phyloP scores from a whole-genome alignment of 2,888 invertebrate genomes.

The Drosophila mayaguana region DNA sequence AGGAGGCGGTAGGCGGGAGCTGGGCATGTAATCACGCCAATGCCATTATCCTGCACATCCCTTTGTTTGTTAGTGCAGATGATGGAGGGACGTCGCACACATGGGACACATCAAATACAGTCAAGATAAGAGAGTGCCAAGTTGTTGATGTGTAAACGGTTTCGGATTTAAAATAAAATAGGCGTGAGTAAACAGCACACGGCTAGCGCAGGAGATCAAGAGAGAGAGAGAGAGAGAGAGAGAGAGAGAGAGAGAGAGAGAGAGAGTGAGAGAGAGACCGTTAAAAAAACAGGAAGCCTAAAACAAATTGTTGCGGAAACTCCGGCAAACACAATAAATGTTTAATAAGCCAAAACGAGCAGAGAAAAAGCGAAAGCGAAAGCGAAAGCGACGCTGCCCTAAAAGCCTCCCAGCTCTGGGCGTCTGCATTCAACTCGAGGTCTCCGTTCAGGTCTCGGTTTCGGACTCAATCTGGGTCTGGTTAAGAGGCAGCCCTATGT shows the following conservation, averaged over 20 bases:
- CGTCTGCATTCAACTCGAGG: not conserved
- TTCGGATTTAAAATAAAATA: slow-evolving; percentile 66
- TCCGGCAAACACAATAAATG: slow-evolving; percentile 77
- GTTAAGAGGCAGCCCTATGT: slow-evolving; percentile 7
- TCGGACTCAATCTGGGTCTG: slow-evolving; percentile 8
- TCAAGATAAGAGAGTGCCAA: slow-evolving; percentile 66
- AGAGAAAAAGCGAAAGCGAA: slow-evolving; percentile 40
- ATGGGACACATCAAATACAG: slow-evolving; percentile 68
- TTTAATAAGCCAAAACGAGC: slow-evolving; percentile 76
- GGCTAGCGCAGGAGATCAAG: not conserved
- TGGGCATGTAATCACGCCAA: slow-evolving; percentile 7
- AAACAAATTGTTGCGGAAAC: slow-evolving; percentile 78
- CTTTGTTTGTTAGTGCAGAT: slow-evolving; percentile 51
- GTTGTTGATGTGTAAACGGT: slow-evolving; percentile 71
- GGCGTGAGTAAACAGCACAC: slow-evolving; percentile 44
- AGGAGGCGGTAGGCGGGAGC: not conserved
- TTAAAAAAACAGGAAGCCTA: slow-evolving; percentile 54
- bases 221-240: not conserved
- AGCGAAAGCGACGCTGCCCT: slow-evolving; percentile 12
- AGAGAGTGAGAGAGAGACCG: not conserved
- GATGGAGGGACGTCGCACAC: slow-evolving; percentile 35
- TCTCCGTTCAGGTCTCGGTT: not conserved
- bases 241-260: not conserved
- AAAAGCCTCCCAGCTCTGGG: slow-evolving; percentile 1
- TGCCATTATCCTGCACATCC: slow-evolving; percentile 22